Conservation (phyloP, 2,888 invertebrate genomes). For the Dioctria linearis region DNA sequence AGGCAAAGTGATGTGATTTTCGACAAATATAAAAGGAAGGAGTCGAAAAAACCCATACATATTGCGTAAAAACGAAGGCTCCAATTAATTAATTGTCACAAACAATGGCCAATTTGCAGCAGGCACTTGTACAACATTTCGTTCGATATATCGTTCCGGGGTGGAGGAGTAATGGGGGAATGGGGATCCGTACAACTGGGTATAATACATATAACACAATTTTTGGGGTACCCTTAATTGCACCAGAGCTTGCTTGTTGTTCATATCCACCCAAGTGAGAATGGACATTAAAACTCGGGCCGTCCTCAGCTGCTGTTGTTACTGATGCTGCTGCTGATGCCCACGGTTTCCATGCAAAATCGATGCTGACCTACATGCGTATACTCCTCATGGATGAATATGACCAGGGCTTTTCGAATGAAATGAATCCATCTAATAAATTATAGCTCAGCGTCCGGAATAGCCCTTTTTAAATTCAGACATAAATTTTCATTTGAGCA, state of each 20-base stretch:
- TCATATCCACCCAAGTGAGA: conserved; percentile 38
- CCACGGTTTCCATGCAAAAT: conserved; percentile 38
- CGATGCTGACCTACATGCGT: conserved; percentile 46
- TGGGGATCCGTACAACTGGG: neutral
- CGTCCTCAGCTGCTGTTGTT: conserved; percentile 7
- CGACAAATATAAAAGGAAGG: neutral
- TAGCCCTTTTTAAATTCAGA: conserved; percentile 22
- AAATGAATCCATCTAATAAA: conserved; percentile 29
- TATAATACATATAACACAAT: conserved; percentile 7
- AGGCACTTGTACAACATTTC: conserved; percentile 9
- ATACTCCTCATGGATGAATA: conserved; percentile 29
- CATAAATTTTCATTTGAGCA: conserved; percentile 21
- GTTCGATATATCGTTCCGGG: neutral
- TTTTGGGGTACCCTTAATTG: conserved; percentile 16
- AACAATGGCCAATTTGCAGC: conserved; percentile 33
- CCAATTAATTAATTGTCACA: conserved; percentile 29
- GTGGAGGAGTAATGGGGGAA: neutral
- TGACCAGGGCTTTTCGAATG: conserved; percentile 6
- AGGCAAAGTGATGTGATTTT: neutral
- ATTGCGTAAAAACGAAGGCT: conserved; percentile 15
- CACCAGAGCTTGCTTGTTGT: neutral
- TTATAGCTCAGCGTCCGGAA: conserved; percentile 20
- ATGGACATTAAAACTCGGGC: conserved; percentile 41
- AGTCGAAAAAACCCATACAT: neutral
- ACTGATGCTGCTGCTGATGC: neutral